A percentile compares a stretch with the other conserved stretches of the same genome.
Evolutionary conservation across 2,888 invertebrate genomes (phyloP).

Genomic region (Aspidiotus rigidus): DNA sequence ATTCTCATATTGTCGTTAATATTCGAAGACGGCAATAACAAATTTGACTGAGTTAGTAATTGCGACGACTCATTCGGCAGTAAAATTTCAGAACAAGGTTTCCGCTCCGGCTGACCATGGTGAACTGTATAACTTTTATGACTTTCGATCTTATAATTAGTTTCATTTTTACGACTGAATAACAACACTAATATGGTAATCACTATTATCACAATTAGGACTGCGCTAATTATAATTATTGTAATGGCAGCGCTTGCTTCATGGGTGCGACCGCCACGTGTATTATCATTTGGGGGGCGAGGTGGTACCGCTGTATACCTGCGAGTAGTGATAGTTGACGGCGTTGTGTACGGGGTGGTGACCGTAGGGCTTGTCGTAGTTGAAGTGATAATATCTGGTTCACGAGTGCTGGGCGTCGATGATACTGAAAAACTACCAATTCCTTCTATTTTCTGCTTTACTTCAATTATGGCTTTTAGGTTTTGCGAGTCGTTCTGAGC

Average conservation of each 20-base stretch:
- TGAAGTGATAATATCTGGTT: conserved; percentile 39
- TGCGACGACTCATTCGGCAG: conserved; percentile 45
- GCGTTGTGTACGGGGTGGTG: conserved; percentile 41
- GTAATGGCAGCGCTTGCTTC: conserved; percentile 70
- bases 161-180: conserved; percentile 72
- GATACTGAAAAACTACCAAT: neutral
- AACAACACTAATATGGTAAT: conserved; percentile 83
- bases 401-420: conserved; percentile 19
- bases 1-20: conserved; percentile 20
- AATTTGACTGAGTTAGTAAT: conserved; percentile 41
- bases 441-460: neutral
- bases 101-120: conserved; percentile 57
- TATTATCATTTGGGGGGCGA: conserved; percentile 41
- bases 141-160: conserved; percentile 79
- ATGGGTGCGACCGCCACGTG: conserved; percentile 63
- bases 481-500: no score
- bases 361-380: conserved; percentile 41
- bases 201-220: conserved; percentile 75
- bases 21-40: conserved; percentile 25
- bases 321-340: conserved; percentile 39
- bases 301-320: conserved; percentile 40
- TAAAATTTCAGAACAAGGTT: conserved; percentile 51
- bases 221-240: conserved; percentile 82
- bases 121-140: conserved; percentile 52
- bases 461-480: neutral